These are phyloP conservation scores for Drosophila auraria DNA, from an alignment of 1,140 invertebrate genomes.

Conservation along the genomic window DNA sequence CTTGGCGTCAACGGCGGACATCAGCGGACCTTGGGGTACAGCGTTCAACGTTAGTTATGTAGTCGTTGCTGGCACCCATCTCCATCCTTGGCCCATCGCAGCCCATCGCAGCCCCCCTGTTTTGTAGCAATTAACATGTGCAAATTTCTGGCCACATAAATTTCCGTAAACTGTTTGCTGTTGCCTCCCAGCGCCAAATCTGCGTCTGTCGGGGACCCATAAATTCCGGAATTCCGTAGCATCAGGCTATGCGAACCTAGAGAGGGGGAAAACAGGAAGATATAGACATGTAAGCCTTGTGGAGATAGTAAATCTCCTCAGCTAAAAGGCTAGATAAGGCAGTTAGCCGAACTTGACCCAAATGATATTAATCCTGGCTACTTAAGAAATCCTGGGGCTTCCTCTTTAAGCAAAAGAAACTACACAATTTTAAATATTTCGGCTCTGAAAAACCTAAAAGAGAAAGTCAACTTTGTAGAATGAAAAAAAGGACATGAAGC, in stretches of 20 bases:
- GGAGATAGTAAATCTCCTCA: conserved; percentile 29
- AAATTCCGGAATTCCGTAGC: conserved; percentile 33
- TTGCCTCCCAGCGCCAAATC: conserved; percentile 46
- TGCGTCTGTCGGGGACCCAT: conserved; percentile 47
- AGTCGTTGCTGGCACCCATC: conserved; percentile 3
- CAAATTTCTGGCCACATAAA: conserved; percentile 57
- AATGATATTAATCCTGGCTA: conserved; percentile 8
- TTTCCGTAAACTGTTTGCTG: conserved; percentile 43
- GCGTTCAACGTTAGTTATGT: conserved; percentile 36
- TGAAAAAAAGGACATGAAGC: not conserved
- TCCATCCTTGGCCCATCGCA: not conserved
- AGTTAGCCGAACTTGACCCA: conserved; percentile 19
- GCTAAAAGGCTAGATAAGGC: conserved; percentile 13
- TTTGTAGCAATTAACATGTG: conserved; percentile 63
- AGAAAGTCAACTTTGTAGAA: not conserved
- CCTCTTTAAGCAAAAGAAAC: too few relatives aligned
- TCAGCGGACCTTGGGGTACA: conserved; percentile 21
- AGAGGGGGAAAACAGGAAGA: conserved; percentile 5
- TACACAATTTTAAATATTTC: too few relatives aligned
- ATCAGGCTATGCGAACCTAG: not conserved
- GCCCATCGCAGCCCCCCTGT: not conserved
- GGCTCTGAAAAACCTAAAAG: too few relatives aligned
- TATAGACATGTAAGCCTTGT: conserved; percentile 18
- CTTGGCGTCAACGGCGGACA: conserved; percentile 41
- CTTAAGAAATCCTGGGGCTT: not conserved